Base-by-base conservation (phyloP, 2,888 invertebrate genomes). In the Tupiocoris notatus region DNA sequence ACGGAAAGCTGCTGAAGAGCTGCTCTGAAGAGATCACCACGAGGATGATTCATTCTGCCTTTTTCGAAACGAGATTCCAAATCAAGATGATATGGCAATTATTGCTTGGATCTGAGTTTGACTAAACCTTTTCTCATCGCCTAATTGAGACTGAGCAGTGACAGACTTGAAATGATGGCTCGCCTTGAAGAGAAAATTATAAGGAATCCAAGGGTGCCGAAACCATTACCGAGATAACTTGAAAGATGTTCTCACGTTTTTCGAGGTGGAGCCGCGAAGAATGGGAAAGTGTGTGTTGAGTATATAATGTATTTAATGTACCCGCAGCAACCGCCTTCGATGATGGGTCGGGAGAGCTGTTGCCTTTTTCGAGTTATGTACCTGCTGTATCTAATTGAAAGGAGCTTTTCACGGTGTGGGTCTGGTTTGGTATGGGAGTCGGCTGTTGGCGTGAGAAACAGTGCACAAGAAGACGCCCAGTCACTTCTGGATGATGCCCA, bases 401-500 rank as follows among this genome's bases (percentile, higher is more conserved):
- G 20, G 20, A 58, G 59, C 70, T 58, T 70, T 58, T 59, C 58
- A 70, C 24, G 70, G 70, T 22, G 25, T 12, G n/a, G n/a, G n/a
- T 12, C 12, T 12, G 39, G 39, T 39, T 39, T 39, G 39, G 39
- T 39, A 39, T 39, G 39, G 12, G 39, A 39, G 39, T 39, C 39
- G 39, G 3, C 39, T 3, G 39, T 39, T n/a, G 62, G 73, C 73
- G 73, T 73, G 73, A 73, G 73, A 73, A 73, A 73, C 73, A 73
- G 39, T 54, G 73, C 39, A 39, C 39, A 39, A 39, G 39, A 73
- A 73, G 73, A 73, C 73, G 73, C 73, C 62, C 73, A 73, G 73
- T 73, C 73, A 73, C 73, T 73, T 73, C 73, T 58, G 63, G 63
- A 73, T 73, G 73, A 73, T 73, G 73, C 73, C 73, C 73, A 73